Conservation (phyloP, 2,888 invertebrate species). For the Meliscaeva auricollis region DNA sequence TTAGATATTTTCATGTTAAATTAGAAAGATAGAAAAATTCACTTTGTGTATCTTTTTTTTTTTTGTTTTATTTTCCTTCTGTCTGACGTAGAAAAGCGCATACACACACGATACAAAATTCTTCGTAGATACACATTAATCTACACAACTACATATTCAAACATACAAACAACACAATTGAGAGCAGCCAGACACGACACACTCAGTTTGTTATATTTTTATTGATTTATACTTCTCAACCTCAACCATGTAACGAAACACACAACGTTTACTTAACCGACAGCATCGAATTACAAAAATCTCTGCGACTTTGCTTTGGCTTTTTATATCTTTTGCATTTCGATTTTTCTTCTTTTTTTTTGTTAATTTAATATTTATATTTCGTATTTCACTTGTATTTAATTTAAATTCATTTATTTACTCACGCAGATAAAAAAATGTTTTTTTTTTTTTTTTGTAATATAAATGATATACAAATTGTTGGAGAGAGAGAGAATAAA, state of each 20-base stretch:
- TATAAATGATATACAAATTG: too few relatives aligned
- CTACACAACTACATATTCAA: not conserved
- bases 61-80: constrained; percentile 58
- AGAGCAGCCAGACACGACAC: constrained; percentile 39
- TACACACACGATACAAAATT: constrained; percentile 14
- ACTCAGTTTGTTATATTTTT: constrained; percentile 72
- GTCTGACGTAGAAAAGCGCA: constrained; percentile 58
- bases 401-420: too few relatives aligned
- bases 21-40: constrained; percentile 33
- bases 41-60: constrained; percentile 53
- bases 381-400: too few relatives aligned
- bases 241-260: constrained; percentile 39
- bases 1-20: constrained; percentile 40
- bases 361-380: not conserved
- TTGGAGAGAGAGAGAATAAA: constrained; percentile 51
- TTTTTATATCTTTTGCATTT: constrained; percentile 62
- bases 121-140: constrained; percentile 31
- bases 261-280: constrained; percentile 66
- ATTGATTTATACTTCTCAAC: constrained; percentile 66
- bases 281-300: constrained; percentile 73
- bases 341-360: constrained; percentile 20
- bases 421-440: constrained; percentile 31
- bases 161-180: not conserved
- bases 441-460: too few relatives aligned
- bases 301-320: constrained; percentile 38